Percentiles rank a stretch among this genome's conserved stretches.
Evolutionary conservation across 2,797 vertebrate species (phyloP).

Genomic region (Periophthalmus magnuspinnatus): DNA sequence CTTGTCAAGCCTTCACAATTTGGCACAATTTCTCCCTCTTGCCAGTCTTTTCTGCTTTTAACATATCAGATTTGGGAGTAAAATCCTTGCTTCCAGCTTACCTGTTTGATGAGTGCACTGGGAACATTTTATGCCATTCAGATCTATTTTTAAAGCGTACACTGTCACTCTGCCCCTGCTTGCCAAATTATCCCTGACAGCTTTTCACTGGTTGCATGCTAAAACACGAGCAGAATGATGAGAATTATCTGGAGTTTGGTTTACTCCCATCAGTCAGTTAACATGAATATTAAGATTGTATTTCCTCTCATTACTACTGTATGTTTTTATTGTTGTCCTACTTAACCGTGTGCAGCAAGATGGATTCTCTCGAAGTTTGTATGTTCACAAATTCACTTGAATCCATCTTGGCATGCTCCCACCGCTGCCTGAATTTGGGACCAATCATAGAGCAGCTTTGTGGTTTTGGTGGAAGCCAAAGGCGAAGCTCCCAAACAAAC

Average conservation of each 20-base stretch:
- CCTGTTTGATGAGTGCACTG: not conserved
- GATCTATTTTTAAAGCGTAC: not conserved
- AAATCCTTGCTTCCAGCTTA: not conserved
- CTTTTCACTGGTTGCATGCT: not conserved
- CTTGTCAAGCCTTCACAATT: not conserved
- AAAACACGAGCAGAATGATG: not conserved
- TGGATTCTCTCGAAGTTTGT: no score
- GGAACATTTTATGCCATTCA: not conserved
- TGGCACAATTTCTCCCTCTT: not conserved
- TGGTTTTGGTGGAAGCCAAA: no score
- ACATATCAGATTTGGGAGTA: not conserved
- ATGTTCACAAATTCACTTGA: no score
- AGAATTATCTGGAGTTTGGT: not conserved
- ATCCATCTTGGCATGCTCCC: no score
- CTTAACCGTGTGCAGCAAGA: no score
- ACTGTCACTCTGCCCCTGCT: slow-evolving; percentile 1
- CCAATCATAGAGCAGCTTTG: no score
- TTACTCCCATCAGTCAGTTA: no score
- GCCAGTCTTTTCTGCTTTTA: not conserved
- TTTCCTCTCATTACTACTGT: no score
- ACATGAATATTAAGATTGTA: no score
- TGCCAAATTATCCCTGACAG: not conserved
- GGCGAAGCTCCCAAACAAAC: no score
- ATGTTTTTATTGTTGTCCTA: no score
- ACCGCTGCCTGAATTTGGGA: no score